These are phyloP conservation scores for Amblyjoppa proteus DNA, from an alignment of 2,888 invertebrate species.

Conservation along the genomic window DNA sequence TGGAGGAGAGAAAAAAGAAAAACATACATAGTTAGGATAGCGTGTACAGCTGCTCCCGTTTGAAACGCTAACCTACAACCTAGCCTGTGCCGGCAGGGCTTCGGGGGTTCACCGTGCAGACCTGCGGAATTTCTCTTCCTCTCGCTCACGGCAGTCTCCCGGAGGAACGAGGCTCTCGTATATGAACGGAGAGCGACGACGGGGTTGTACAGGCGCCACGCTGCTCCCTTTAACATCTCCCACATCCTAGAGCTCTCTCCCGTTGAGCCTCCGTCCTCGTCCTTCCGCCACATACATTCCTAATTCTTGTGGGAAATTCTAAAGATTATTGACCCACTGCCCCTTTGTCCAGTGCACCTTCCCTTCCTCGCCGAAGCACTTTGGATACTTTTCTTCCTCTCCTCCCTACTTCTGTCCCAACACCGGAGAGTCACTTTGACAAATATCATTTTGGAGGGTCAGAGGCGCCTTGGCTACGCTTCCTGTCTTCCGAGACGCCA, in stretches of 20 bases:
- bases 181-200: not conserved
- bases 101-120: constrained; percentile 5
- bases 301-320: constrained; percentile 67
- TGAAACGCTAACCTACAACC: constrained; percentile 65
- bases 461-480: constrained; percentile 37
- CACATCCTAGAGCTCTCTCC: constrained; percentile 2
- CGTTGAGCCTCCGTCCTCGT: not conserved
- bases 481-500: not conserved
- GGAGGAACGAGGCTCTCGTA: not conserved
- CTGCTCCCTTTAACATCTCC: constrained; percentile 28
- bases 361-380: constrained; percentile 29
- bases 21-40: constrained; percentile 40
- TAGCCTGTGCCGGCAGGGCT: not conserved
- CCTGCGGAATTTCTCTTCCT: constrained; percentile 12
- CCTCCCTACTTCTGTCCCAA: constrained; percentile 47
- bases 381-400: constrained; percentile 38
- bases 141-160: not conserved
- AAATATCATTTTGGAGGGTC: constrained; percentile 46
- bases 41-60: constrained; percentile 69
- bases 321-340: constrained; percentile 58
- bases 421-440: constrained; percentile 39
- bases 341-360: constrained; percentile 44
- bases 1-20: constrained; percentile 37
- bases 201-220: constrained; percentile 53
- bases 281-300: constrained; percentile 24